Conservation (phyloP, 2,113 vertebrate genomes). For the Sorex fumeus region DNA sequence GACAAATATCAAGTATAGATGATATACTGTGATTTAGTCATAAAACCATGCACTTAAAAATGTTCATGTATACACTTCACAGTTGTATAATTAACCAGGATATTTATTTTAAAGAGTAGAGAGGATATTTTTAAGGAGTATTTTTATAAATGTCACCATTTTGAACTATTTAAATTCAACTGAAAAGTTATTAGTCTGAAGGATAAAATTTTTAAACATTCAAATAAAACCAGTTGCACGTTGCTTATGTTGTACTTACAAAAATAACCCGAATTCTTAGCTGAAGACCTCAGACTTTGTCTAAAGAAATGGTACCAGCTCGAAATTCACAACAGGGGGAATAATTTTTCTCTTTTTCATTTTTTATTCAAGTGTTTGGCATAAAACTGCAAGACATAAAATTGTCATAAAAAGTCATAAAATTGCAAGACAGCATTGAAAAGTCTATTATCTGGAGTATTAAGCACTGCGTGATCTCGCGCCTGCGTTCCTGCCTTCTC, state of each 20-base stretch:
- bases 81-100: neutral
- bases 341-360: too few relatives aligned
- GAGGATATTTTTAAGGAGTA: neutral
- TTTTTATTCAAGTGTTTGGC: too few relatives aligned
- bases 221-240: neutral
- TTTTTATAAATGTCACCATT: neutral
- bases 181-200: neutral
- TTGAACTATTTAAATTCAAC: conserved; percentile 37
- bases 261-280: neutral
- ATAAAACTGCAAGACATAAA: too few relatives aligned
- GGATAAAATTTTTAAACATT: neutral
- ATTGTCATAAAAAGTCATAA: too few relatives aligned
- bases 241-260: neutral
- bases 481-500: too few relatives aligned
- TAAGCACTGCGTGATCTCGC: too few relatives aligned
- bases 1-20: conserved; percentile 2
- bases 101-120: conserved; percentile 10
- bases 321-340: too few relatives aligned
- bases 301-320: neutral
- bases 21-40: neutral
- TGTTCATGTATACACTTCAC: neutral
- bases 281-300: neutral
- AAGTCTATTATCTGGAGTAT: neutral
- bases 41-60: neutral
- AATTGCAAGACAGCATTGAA: too few relatives aligned